phyloP scores from a whole-genome alignment of 2,113 vertebrate genomes.

The Bubo scandiacus region DNA sequence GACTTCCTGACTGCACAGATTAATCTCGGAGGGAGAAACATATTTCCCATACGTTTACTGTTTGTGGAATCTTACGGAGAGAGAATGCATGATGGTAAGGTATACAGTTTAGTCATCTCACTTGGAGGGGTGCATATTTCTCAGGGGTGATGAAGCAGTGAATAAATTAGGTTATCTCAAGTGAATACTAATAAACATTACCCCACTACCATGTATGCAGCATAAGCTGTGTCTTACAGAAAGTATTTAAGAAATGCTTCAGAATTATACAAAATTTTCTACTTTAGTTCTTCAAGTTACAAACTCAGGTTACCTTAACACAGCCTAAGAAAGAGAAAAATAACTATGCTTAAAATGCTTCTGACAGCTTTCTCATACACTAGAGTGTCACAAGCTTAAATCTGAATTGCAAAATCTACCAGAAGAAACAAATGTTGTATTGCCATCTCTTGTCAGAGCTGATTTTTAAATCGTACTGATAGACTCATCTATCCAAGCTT shows the following conservation, averaged over 20 bases:
- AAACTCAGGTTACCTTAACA: neutral
- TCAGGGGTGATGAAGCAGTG: slow-evolving; percentile 15
- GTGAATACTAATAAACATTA: slow-evolving; percentile 15
- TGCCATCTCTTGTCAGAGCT: slow-evolving; percentile 38
- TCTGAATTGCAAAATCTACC: slow-evolving; percentile 61
- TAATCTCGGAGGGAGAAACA: slow-evolving; percentile 10
- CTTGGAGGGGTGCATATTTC: neutral
- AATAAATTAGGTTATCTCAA: slow-evolving; percentile 16
- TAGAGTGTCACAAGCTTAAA: slow-evolving; percentile 53
- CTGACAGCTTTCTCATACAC: slow-evolving; percentile 50
- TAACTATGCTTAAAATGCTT: slow-evolving; percentile 37
- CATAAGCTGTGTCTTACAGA: neutral
- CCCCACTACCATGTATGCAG: neutral
- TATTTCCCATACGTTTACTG: neutral
- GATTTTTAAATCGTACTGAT: slow-evolving; percentile 19
- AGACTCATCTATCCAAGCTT: slow-evolving; percentile 13
- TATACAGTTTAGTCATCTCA: neutral
- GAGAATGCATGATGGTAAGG: neutral
- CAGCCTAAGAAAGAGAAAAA: slow-evolving; percentile 26
- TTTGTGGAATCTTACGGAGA: neutral
- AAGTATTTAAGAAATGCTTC: neutral
- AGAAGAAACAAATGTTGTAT: slow-evolving; percentile 50
- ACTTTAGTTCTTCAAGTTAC: neutral
- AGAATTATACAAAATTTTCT: neutral
- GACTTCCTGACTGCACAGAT: slow-evolving; percentile 13